Evolutionary conservation across 1,140 invertebrate genomes (phyloP).

Genomic region (Eupristina koningsbergeri): DNA sequence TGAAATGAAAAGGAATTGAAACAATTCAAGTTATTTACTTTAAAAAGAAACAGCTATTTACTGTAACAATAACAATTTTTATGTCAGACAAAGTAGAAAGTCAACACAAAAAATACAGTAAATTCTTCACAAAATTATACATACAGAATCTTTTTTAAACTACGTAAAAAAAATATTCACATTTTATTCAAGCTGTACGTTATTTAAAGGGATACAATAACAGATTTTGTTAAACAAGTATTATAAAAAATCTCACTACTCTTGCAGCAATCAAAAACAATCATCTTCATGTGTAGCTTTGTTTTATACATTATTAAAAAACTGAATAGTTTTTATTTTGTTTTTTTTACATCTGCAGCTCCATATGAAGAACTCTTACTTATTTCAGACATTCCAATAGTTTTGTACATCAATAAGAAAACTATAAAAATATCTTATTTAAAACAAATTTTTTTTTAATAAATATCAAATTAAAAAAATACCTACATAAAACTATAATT

Average conservation of each 20-base stretch:
- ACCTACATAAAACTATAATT: slow-evolving; percentile 83
- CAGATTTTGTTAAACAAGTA: slow-evolving; percentile 31
- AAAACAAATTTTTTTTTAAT: slow-evolving; percentile 55
- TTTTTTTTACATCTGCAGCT: slow-evolving; percentile 61
- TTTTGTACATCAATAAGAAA: slow-evolving; percentile 83
- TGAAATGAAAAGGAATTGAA: slow-evolving; percentile 11
- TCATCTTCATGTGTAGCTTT: slow-evolving; percentile 30
- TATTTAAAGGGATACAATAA: slow-evolving; percentile 28
- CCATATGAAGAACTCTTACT: slow-evolving; percentile 89
- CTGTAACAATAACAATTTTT: slow-evolving; percentile 63
- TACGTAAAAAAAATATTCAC: slow-evolving; percentile 48
- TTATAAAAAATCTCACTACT: slow-evolving; percentile 33
- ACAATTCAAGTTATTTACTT: too few species aligned
- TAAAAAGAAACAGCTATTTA: slow-evolving; percentile 58
- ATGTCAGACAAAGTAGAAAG: slow-evolving; percentile 51
- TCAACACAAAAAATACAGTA: slow-evolving; percentile 44
- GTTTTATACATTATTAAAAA: slow-evolving; percentile 38
- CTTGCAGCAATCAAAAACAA: slow-evolving; percentile 45
- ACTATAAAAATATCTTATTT: slow-evolving; percentile 76
- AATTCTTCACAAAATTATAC: slow-evolving; percentile 39
- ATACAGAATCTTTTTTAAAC: slow-evolving; percentile 11
- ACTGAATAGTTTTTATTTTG: slow-evolving; percentile 56
- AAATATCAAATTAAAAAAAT: slow-evolving; percentile 52
- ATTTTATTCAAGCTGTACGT: slow-evolving; percentile 24
- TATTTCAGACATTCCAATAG: slow-evolving; percentile 88